phyloP scores from a whole-genome alignment of 2,888 invertebrate genomes.

The Pseudococcus longispinus region DNA sequence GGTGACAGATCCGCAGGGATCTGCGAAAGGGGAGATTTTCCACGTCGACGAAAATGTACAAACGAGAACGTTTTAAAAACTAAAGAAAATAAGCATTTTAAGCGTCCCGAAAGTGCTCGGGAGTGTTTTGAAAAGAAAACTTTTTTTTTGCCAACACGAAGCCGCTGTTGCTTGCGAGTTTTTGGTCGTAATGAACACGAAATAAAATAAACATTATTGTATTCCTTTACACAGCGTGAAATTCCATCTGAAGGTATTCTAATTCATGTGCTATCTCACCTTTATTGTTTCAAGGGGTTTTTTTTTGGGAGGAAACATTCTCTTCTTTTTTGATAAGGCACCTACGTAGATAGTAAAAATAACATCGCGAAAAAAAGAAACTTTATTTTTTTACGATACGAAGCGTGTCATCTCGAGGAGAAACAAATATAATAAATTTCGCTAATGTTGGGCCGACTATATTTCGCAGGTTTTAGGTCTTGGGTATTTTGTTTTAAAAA shows the following conservation, averaged over 20 bases:
- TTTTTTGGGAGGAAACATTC: background rate
- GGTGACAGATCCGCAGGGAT: background rate
- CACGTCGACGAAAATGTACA: background rate
- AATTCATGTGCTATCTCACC: background rate
- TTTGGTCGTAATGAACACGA: background rate
- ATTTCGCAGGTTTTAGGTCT: background rate
- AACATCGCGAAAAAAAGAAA: background rate
- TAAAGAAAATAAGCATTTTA: background rate
- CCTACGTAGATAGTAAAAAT: background rate
- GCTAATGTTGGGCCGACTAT: background rate
- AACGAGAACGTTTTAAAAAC: background rate
- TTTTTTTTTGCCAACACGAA: too few species aligned
- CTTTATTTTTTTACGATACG: background rate
- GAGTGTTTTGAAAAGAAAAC: background rate
- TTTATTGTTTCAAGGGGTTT: background rate
- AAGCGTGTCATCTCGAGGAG: background rate
- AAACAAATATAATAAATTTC: background rate
- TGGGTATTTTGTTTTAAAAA: background rate
- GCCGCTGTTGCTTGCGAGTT: background rate
- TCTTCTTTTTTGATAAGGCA: background rate
- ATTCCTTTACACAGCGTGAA: background rate
- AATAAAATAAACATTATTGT: constrained; percentile 17
- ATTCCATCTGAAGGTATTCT: background rate
- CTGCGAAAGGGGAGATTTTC: background rate
- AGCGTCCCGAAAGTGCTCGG: background rate